phyloP scores from a whole-genome alignment of 1,140 invertebrate species.

The Rhagoletis pomonella region DNA sequence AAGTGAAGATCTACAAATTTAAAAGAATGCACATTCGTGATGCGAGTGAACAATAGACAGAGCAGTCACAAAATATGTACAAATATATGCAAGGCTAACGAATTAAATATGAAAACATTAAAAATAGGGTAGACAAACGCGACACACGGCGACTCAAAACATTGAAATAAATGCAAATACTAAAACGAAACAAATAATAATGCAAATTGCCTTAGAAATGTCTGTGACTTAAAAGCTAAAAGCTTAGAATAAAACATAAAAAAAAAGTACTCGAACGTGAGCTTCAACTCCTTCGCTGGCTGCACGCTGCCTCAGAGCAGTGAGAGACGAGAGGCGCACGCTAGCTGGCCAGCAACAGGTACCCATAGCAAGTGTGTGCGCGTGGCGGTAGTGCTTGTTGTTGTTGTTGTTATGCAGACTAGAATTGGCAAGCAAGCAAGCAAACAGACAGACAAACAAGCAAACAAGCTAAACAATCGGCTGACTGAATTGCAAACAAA shows the following conservation, averaged over 20 bases:
- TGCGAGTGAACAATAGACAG: conserved; percentile 17
- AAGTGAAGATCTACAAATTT: not conserved
- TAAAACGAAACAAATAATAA: not conserved
- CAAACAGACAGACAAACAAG: conserved; percentile 41
- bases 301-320: not conserved
- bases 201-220: not conserved
- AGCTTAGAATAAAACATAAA: not conserved
- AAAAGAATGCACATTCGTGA: not conserved
- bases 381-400: conserved; percentile 23
- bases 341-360: not conserved
- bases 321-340: not conserved
- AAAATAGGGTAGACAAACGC: not conserved
- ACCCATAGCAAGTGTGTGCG: conserved; percentile 11
- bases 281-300: not conserved
- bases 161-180: conserved; percentile 4
- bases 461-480: not conserved
- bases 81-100: not conserved
- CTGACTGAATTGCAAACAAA: not conserved
- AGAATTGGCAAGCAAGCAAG: conserved; percentile 6
- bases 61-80: not conserved
- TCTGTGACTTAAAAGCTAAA: not conserved
- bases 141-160: not conserved
- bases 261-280: not conserved
- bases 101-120: conserved; percentile 9
- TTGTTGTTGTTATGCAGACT: not conserved